These are phyloP conservation scores for Diachasmimorpha longicaudata DNA, from an alignment of 1,140 invertebrate species.

Conservation along the genomic window DNA sequence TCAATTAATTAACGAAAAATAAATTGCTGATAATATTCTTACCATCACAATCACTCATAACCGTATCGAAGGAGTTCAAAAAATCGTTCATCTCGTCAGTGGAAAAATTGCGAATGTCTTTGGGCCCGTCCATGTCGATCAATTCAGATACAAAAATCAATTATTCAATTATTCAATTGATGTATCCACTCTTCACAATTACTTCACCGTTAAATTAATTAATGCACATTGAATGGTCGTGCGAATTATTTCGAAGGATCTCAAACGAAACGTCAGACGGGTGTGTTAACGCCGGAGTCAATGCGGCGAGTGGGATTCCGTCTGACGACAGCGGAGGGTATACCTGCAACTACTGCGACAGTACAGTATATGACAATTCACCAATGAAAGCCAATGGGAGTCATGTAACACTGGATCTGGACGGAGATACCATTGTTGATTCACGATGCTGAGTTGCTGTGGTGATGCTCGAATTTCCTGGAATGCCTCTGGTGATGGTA, in stretches of 20 bases:
- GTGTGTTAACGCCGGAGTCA: no score
- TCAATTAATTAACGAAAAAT: no score
- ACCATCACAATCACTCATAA: slow-evolving; percentile 62
- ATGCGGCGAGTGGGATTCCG: no score
- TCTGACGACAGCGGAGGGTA: not conserved
- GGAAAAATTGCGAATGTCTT: slow-evolving; percentile 28
- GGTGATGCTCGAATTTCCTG: not conserved
- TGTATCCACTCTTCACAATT: no score
- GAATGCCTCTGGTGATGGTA: not conserved
- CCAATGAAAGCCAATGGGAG: not conserved
- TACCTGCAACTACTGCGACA: not conserved
- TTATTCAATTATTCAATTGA: no score
- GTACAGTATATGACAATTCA: not conserved
- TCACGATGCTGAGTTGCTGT: not conserved
- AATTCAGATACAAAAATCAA: not conserved
- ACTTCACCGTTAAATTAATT: no score
- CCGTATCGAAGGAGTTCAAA: slow-evolving; percentile 56
- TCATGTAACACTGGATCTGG: not conserved
- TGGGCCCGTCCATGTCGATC: slow-evolving; percentile 25
- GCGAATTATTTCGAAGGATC: no score
- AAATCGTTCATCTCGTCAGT: slow-evolving; percentile 45
- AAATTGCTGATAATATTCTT: not conserved
- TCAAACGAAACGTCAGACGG: no score
- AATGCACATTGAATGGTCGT: not conserved
- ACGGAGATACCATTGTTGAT: not conserved